These are phyloP conservation scores for Portunus trituberculatus DNA, from an alignment of 1,140 invertebrate species.

Conservation along the genomic window DNA sequence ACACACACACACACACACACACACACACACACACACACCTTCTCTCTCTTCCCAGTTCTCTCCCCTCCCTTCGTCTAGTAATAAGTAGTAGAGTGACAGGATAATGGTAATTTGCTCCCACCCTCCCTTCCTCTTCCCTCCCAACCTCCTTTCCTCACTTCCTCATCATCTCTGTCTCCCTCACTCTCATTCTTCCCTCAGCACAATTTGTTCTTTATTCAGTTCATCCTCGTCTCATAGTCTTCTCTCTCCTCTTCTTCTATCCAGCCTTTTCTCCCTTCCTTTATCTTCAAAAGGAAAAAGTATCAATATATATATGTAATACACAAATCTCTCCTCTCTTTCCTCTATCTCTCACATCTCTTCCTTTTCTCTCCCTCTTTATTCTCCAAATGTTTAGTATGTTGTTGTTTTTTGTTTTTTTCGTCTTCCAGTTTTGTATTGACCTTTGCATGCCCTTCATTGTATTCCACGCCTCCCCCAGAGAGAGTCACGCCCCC, in stretches of 20 bases:
- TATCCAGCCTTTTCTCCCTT: background rate
- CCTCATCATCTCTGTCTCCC: too few relatives aligned
- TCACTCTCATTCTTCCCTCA: too few relatives aligned
- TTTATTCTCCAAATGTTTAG: background rate
- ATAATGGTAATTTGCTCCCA: too few relatives aligned
- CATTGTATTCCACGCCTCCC: background rate
- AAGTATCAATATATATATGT: too few relatives aligned
- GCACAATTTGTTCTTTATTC: background rate
- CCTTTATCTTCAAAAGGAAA: too few relatives aligned
- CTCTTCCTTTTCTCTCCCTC: background rate
- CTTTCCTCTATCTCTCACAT: background rate
- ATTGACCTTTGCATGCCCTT: background rate
- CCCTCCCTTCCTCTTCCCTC: too few relatives aligned
- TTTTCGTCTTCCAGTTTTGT: background rate
- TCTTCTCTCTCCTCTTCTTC: background rate
- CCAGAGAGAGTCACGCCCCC: conserved; percentile 89
- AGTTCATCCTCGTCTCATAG: background rate
- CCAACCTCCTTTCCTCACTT: too few relatives aligned
- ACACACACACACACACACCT: background rate
- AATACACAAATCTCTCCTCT: background rate
- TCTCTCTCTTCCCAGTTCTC: background rate
- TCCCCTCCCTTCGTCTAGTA: too few relatives aligned
- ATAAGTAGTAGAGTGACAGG: too few relatives aligned
- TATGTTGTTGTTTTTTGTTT: background rate
- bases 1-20: conserved; percentile 16